A percentile compares a stretch with the other conserved stretches of the same genome.
Conservation (phyloP, 2,888 invertebrate genomes). For the Linnaemya tessellans region DNA sequence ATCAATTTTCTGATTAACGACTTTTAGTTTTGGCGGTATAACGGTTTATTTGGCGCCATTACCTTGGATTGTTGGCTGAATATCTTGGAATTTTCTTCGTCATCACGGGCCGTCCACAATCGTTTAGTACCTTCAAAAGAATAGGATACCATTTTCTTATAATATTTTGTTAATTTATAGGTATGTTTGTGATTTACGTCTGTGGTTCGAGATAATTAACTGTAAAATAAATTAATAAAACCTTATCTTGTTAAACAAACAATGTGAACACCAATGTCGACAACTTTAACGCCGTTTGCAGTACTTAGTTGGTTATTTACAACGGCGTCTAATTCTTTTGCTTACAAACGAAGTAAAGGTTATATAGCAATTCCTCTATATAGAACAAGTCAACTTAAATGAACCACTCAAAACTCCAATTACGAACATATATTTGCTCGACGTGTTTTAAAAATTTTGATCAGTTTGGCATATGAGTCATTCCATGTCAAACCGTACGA, state of each 20-base stretch:
- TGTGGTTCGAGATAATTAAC: not conserved
- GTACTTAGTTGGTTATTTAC: too few species aligned
- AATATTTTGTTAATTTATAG: not conserved
- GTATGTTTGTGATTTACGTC: too few species aligned
- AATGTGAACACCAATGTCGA: slow-evolving; percentile 13
- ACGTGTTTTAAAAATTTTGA: too few species aligned
- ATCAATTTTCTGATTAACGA: not conserved
- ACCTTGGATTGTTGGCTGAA: slow-evolving; percentile 32
- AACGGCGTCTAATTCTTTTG: too few species aligned
- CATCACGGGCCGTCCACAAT: slow-evolving; percentile 74
- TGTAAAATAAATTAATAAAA: slow-evolving; percentile 27
- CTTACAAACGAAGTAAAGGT: too few species aligned
- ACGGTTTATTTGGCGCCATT: slow-evolving; percentile 41
- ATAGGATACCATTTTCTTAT: slow-evolving; percentile 74
- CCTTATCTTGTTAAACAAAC: slow-evolving; percentile 38
- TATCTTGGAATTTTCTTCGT: slow-evolving; percentile 74
- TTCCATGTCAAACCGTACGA: too few species aligned
- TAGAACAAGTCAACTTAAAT: too few species aligned
- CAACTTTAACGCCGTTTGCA: not conserved
- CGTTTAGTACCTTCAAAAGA: slow-evolving; percentile 75
- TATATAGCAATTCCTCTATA: too few species aligned
- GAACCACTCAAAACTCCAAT: too few species aligned
- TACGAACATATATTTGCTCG: too few species aligned
- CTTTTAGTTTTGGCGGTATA: not conserved
- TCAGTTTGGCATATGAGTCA: too few species aligned